Evolutionary conservation across 1,140 invertebrate species (phyloP).

Genomic region (Cotesia vestalis): DNA sequence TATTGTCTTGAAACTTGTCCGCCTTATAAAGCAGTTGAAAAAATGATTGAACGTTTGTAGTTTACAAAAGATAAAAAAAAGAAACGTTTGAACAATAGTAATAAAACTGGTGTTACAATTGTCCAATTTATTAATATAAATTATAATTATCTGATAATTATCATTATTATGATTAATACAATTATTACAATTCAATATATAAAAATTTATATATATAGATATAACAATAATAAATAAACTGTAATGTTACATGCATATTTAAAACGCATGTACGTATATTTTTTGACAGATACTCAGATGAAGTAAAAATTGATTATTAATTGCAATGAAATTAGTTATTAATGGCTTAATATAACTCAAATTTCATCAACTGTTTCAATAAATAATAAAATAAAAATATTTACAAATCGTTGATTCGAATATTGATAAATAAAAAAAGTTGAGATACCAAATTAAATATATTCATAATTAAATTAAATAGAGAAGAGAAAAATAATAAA

Average conservation of each 20-base stretch:
- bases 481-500: slow-evolving; percentile 10
- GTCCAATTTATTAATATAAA: slow-evolving; percentile 45
- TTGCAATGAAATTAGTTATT: not conserved
- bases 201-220: not conserved
- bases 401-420: slow-evolving; percentile 31
- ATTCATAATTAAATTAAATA: slow-evolving; percentile 10
- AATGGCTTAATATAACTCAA: slow-evolving; percentile 29
- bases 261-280: slow-evolving; percentile 62
- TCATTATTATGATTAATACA: too few species aligned
- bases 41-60: slow-evolving; percentile 53
- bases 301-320: slow-evolving; percentile 21
- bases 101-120: slow-evolving; percentile 49
- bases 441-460: slow-evolving; percentile 31
- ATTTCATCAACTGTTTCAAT: slow-evolving; percentile 21
- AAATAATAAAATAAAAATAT: slow-evolving; percentile 19
- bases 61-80: slow-evolving; percentile 51
- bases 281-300: slow-evolving; percentile 54
- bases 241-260: slow-evolving; percentile 54
- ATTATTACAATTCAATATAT: too few species aligned
- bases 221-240: not conserved
- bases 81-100: not conserved
- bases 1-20: slow-evolving; percentile 59
- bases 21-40: slow-evolving; percentile 60
- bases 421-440: slow-evolving; percentile 21
- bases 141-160: not conserved